Evolutionary conservation across 2,113 vertebrate species (phyloP).

Genomic region (Alectura lathami): DNA sequence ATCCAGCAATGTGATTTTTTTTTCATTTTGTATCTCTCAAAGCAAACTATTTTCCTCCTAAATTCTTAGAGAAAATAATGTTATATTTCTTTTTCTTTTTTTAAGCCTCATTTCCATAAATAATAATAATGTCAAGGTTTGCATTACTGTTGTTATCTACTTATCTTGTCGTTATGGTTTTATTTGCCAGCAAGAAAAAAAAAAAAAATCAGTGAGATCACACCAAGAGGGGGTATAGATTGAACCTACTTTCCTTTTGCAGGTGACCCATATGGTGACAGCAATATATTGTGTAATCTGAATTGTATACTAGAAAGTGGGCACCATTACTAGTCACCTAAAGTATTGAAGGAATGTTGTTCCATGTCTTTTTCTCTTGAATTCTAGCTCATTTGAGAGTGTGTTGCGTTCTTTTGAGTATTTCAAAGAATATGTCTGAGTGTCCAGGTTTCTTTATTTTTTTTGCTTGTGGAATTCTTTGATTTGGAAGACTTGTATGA

Average conservation of each 20-base stretch:
- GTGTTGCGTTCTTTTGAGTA: neutral
- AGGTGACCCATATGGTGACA: neutral
- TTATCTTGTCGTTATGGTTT: neutral
- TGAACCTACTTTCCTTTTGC: neutral
- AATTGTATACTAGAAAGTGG: constrained; percentile 3
- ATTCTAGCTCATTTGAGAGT: neutral
- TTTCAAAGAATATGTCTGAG: neutral
- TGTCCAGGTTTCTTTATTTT: neutral
- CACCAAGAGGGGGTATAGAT: neutral
- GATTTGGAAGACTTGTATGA: neutral
- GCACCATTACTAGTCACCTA: neutral
- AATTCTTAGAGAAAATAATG: neutral
- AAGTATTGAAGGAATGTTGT: neutral
- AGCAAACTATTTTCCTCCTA: neutral
- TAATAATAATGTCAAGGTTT: no score
- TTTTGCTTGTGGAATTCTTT: neutral
- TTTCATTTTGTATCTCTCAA: neutral
- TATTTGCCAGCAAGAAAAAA: neutral
- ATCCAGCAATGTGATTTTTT: neutral
- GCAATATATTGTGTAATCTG: neutral
- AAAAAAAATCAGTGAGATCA: neutral
- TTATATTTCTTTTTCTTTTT: neutral
- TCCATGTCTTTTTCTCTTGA: neutral
- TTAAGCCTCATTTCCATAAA: neutral
- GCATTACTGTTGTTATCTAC: neutral